These are phyloP conservation scores for Masnerella sp. DNA, from an alignment of 2,888 invertebrate species.

Conservation along the genomic window DNA sequence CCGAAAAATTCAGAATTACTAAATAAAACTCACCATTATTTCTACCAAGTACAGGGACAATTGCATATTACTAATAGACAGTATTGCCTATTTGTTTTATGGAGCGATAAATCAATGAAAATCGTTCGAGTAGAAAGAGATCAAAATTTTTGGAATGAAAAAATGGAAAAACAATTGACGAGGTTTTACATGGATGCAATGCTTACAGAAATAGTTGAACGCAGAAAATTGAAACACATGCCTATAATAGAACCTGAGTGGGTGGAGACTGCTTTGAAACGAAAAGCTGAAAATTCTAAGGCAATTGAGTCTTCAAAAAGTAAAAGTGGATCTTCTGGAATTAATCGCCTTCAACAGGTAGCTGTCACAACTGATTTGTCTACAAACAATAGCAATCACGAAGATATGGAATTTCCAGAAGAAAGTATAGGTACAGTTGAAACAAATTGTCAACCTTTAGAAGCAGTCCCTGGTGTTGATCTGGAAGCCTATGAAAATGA, in stretches of 20 bases:
- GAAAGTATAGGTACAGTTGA: not conserved
- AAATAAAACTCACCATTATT: not conserved
- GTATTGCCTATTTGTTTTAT: not conserved
- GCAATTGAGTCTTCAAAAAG: too few species aligned
- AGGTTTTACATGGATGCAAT: not conserved
- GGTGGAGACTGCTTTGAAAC: not conserved
- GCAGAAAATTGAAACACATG: not conserved
- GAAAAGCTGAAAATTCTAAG: too few species aligned
- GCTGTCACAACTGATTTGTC: too few species aligned
- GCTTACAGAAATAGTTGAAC: constrained; percentile 5
- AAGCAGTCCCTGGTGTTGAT: too few species aligned
- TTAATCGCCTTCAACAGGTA: not conserved
- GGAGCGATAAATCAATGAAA: not conserved
- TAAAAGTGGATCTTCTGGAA: not conserved
- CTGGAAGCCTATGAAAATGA: not conserved
- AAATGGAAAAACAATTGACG: not conserved
- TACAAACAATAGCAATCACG: not conserved
- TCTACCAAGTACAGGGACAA: constrained; percentile 13
- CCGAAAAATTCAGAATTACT: not conserved
- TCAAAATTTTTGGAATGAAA: not conserved
- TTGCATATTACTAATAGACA: constrained; percentile 6
- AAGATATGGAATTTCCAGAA: not conserved
- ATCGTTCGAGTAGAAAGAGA: constrained; percentile 1
- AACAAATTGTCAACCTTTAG: too few species aligned
- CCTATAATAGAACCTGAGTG: not conserved